Percentiles rank a stretch among this genome's conserved stretches.
Evolutionary conservation across 1,140 invertebrate genomes (phyloP).

Genomic region (Wiebesia pumilae): DNA sequence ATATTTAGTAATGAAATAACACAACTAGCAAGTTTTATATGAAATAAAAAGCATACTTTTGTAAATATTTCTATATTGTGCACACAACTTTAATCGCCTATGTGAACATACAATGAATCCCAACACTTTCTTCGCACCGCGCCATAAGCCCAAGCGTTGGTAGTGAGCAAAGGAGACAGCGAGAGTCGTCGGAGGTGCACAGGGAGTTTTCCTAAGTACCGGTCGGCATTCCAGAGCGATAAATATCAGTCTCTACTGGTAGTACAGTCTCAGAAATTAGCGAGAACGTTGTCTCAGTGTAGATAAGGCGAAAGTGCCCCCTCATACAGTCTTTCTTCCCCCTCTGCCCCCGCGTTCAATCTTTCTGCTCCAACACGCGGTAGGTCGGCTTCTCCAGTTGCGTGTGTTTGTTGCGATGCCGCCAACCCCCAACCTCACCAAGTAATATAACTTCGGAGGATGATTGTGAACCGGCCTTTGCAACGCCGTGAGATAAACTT

Average conservation of each 20-base stretch:
- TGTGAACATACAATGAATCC: neutral
- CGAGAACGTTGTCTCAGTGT: slow-evolving; percentile 59
- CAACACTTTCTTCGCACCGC: neutral
- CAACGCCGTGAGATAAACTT: neutral
- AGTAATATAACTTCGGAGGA: neutral
- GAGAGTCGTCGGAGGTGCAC: neutral
- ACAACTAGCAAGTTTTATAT: neutral
- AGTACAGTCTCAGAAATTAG: slow-evolving; percentile 64
- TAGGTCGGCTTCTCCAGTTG: neutral
- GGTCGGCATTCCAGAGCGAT: slow-evolving; percentile 58
- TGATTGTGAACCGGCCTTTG: neutral
- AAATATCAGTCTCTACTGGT: slow-evolving; percentile 61
- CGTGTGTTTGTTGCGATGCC: neutral
- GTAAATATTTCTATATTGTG: neutral
- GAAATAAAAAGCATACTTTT: neutral
- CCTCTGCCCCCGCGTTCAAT: no score
- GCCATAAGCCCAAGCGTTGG: neutral
- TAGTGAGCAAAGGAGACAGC: neutral
- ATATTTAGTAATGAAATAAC: neutral
- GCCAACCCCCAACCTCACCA: neutral
- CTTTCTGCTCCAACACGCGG: neutral
- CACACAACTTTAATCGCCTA: neutral
- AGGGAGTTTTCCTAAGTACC: slow-evolving; percentile 25
- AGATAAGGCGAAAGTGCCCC: slow-evolving; percentile 60
- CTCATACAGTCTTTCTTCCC: neutral